Evolutionary conservation across 2,888 invertebrate genomes (phyloP), one percentile per base, ranked within the genome.

Genomic region (Shargacucullia verbasci): DNA sequence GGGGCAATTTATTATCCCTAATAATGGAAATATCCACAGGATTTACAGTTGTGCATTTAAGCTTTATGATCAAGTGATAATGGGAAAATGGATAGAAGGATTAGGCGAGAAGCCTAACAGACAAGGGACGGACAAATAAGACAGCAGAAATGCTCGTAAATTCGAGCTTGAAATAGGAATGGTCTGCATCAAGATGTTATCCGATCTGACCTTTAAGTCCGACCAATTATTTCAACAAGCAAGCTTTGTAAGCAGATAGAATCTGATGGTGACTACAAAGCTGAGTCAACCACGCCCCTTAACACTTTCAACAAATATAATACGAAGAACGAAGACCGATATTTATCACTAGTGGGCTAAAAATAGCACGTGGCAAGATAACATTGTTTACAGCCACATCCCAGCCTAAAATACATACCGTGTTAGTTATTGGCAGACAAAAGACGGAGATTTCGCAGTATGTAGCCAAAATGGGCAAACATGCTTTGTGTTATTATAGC

Each of bases 331-430:
- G 20, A 60, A 59, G 52, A 54, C 59, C 59, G 62, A 74, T 70
- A n/a, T 41, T 57, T 66, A 73, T 73, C 66, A 50, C 38, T 38
- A 59, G 29, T 59, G 40, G 15, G 25, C 66, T 73, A 73, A 76
- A 76, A 70, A 70, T 74, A 74, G 55, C 56, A 63, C 38, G 43
- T 61, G 44, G 46, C 27, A 38, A 59, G 73, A 74, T 76, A 74
- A 59, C 59, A 64, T 48, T 76, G 60, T 65, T 73, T 65, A 60
- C 60, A 52, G 40, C 27, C n/a, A 27, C 8, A 20, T 52, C 8
- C 46, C 25, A 47, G 46, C 49, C 58, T 49, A 61, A 67, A 72
- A 53, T 37, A 40, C 34, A 9, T 33, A 47, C 15, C 33, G 29
- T 43, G 55, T 44, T 41, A 29, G 59, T 54, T 54, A 60, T 55